Evolutionary conservation across 92 coral and sea anemone species (phyloP), one percentile per base, ranked within the genome.

Genomic region (Muricea muricata): DNA sequence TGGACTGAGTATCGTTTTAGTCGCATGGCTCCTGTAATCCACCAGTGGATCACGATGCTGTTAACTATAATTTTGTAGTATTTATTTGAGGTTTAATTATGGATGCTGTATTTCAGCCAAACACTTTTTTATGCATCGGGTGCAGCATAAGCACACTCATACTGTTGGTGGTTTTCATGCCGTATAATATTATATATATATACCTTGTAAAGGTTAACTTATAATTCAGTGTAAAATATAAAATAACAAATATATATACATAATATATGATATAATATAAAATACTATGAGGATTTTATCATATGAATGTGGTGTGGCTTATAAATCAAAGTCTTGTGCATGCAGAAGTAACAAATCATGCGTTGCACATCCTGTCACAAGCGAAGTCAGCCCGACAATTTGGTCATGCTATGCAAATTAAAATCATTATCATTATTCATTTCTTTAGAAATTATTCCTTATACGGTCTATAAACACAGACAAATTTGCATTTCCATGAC

Each of bases 191-290:
- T 13, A 73, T 73, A 42, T 73, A 39, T 39, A 10, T 28, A 29
- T 35, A 42, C 79, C 79, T 73, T 73, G 32, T 20, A 73, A 73
- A 41, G 79, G 79, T 73, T 73, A 73, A 73, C 45, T 73, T 73
- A 73, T 73, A 39, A 41, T 42, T 73, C 21, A 73, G 46, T 73
- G 56, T 73, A 73, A 68, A 33, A 11, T 34, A n/a, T n/a, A 68
- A 8, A 33, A 14, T 30, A 37, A 68, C 0, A 68, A 33, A 34
- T 42, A 73, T 10, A 70, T 10, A 41, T 41, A 73, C 13, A 73
- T 6, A 34, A 73, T 63, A 20, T 63, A 39, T 63, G 30, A 63
- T 63, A 63, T 63, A 63, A 63, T 63, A 63, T 63, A 28, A 20
- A 63, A 63, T 63, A 63, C 30, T 63, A 63, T 63, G 30, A 28